phyloP scores from a whole-genome alignment of 2,797 vertebrate genomes.

The Limnodromus scolopaceus region DNA sequence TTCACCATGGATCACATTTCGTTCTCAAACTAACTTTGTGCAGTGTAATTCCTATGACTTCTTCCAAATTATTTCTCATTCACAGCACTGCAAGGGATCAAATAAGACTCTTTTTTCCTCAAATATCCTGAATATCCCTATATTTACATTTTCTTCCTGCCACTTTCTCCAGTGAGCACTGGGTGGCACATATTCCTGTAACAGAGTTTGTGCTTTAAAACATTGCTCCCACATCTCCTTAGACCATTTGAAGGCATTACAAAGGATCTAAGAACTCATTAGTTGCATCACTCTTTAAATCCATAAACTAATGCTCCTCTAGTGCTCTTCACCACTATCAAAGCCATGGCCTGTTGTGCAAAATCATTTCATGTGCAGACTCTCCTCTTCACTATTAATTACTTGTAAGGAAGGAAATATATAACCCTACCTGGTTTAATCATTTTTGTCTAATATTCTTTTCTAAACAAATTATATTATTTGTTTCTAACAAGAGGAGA shows the following conservation, averaged over 20 bases:
- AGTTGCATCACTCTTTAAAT: neutral
- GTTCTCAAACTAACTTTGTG: neutral
- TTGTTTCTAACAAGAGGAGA: neutral
- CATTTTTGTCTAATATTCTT: neutral
- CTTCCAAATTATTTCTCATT: neutral
- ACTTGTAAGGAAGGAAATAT: neutral
- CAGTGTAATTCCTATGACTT: neutral
- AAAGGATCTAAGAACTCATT: neutral
- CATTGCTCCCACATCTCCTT: neutral
- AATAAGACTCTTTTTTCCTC: neutral
- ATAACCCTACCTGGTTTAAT: neutral
- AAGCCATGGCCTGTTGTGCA: neutral
- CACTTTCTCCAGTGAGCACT: neutral
- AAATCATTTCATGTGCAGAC: constrained; percentile 12
- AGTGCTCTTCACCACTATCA: neutral
- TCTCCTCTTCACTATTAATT: neutral
- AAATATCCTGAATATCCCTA: neutral
- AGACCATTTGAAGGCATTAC: neutral
- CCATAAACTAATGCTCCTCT: neutral
- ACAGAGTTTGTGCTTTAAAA: neutral
- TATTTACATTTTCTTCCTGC: neutral
- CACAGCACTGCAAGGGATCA: neutral
- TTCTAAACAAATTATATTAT: neutral
- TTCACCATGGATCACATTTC: neutral
- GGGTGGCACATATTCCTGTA: neutral